A percentile compares a stretch with the other conserved stretches of the same genome.
Conservation (phyloP, 2,113 vertebrate species). For the Astatoreochromis straeleni region DNA sequence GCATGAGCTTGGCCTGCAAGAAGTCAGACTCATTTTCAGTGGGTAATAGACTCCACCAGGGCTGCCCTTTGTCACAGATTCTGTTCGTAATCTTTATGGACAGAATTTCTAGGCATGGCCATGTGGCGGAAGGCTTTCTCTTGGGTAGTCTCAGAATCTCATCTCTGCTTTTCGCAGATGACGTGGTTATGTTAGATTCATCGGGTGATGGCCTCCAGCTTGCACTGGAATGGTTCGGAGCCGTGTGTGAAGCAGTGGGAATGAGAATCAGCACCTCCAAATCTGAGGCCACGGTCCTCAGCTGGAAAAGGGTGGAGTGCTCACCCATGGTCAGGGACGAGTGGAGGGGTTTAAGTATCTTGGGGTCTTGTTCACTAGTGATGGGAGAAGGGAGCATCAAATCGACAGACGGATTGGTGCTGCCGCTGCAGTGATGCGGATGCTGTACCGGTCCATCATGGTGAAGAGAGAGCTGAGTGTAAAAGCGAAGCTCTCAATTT, state of each 20-base stretch:
- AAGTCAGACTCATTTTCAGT: background rate
- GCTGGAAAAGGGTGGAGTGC: background rate
- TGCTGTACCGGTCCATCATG: background rate
- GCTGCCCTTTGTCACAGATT: background rate
- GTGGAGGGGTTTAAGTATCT: background rate
- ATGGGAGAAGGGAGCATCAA: background rate
- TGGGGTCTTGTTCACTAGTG: background rate
- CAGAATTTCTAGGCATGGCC: background rate
- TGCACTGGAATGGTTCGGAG: background rate
- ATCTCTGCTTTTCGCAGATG: background rate
- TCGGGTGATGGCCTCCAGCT: background rate
- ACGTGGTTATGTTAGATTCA: background rate
- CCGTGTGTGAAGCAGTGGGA: background rate
- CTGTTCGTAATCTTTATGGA: background rate
- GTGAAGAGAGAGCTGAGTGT: background rate
- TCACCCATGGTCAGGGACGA: background rate
- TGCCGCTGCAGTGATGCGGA: background rate
- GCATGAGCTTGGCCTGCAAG: background rate
- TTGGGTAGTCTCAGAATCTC: background rate
- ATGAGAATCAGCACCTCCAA: background rate
- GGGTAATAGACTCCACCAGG: background rate
- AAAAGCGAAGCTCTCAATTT: background rate
- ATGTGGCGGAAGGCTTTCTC: background rate
- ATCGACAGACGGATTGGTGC: background rate
- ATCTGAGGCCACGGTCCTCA: background rate